These are phyloP conservation scores for Caenorhabditis plicata DNA, from an alignment of 2,888 invertebrate genomes.

Conservation along the genomic window DNA sequence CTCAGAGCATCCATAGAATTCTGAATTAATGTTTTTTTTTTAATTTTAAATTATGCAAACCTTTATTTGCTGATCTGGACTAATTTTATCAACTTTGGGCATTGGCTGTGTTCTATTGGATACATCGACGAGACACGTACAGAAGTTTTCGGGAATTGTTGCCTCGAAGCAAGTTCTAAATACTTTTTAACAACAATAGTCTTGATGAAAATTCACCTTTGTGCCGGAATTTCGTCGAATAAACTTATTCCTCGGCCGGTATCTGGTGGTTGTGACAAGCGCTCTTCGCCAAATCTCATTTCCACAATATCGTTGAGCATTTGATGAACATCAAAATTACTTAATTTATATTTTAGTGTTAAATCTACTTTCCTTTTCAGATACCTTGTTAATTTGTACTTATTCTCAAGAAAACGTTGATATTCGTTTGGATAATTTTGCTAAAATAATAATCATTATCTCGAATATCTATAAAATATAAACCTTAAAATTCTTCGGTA, in stretches of 20 bases:
- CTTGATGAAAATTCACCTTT: too few relatives aligned
- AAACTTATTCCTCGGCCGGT: not conserved
- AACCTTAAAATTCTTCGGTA: conserved; percentile 66
- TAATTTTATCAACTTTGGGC: too few relatives aligned
- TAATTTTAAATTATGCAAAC: too few relatives aligned
- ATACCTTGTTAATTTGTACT: conserved; percentile 37
- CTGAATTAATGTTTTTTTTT: too few relatives aligned
- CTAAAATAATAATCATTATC: too few relatives aligned
- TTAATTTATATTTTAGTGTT: too few relatives aligned
- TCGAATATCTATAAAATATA: too few relatives aligned
- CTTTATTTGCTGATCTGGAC: too few relatives aligned
- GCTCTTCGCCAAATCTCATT: not conserved
- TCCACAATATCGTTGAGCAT: not conserved
- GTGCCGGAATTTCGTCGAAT: not conserved
- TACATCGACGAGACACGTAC: conserved; percentile 1
- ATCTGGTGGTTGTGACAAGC: not conserved
- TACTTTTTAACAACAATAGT: too few relatives aligned
- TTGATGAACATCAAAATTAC: not conserved
- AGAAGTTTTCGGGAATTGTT: not conserved
- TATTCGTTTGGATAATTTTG: conserved; percentile 49
- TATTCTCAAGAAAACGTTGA: conserved; percentile 30
- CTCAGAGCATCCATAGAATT: too few relatives aligned
- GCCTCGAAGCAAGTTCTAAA: not conserved
- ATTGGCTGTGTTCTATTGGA: too few relatives aligned
- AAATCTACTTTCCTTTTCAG: too few relatives aligned